A percentile compares a stretch with the other conserved stretches of the same genome.
These are phyloP conservation scores for Chaenocephalus aceratus DNA, from an alignment of 2,113 vertebrate species.

Conservation along the genomic window DNA sequence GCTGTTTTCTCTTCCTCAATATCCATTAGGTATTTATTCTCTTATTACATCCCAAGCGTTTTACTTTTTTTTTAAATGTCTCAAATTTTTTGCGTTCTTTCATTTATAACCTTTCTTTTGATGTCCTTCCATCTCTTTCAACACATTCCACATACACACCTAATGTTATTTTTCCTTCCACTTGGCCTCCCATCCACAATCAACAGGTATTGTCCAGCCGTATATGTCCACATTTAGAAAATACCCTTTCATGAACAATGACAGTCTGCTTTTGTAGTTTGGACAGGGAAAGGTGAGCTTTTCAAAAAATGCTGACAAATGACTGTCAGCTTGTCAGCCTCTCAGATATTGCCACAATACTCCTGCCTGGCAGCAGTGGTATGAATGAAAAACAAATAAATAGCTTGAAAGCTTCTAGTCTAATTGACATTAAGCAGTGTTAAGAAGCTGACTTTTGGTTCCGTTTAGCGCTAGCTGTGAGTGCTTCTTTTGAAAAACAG, in stretches of 20 bases:
- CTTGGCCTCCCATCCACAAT: neutral
- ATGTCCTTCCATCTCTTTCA: neutral
- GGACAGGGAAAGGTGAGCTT: neutral
- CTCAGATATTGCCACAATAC: slow-evolving; percentile 13
- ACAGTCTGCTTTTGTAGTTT: slow-evolving; percentile 21
- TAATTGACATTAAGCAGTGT: no score
- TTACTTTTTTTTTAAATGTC: neutral
- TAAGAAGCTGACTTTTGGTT: no score
- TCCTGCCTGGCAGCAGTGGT: neutral
- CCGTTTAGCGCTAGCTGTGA: neutral
- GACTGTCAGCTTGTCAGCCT: slow-evolving; percentile 33
- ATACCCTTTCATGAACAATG: neutral
- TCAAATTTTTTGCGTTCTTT: neutral
- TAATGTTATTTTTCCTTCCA: neutral
- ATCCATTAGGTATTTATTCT: slow-evolving; percentile 9
- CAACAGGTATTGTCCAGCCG: neutral
- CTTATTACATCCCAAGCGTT: slow-evolving; percentile 15
- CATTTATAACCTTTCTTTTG: neutral
- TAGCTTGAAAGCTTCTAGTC: no score
- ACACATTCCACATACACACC: neutral
- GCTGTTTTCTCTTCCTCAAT: slow-evolving; percentile 9
- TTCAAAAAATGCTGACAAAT: slow-evolving; percentile 24
- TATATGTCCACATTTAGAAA: slow-evolving; percentile 11
- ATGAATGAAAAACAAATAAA: neutral
- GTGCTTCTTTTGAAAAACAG: slow-evolving; percentile 24